These are phyloP conservation scores for Tenthredo scrophulariae DNA, from an alignment of 2,888 invertebrate genomes.

Conservation along the genomic window DNA sequence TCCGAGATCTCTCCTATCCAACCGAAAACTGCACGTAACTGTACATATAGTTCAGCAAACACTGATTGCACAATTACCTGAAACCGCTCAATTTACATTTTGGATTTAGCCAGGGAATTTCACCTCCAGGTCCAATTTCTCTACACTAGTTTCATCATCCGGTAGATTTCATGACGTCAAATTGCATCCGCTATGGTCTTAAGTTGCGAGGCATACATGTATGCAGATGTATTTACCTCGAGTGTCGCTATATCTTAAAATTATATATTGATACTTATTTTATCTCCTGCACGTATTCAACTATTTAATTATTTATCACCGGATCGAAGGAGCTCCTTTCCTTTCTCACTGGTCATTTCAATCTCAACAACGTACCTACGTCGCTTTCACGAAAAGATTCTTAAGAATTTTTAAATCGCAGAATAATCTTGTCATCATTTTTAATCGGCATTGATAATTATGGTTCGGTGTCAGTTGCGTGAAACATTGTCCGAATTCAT, in stretches of 20 bases:
- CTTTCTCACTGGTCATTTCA: background rate
- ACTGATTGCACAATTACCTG: slow-evolving; percentile 20
- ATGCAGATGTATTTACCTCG: background rate
- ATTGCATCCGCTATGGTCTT: background rate
- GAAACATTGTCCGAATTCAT: background rate
- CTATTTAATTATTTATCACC: background rate
- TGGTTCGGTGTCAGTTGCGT: background rate
- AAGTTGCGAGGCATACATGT: background rate
- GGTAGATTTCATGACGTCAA: slow-evolving; percentile 2
- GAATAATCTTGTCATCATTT: background rate
- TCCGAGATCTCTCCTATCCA: background rate
- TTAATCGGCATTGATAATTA: background rate
- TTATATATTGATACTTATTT: background rate
- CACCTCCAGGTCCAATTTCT: background rate
- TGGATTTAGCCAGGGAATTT: background rate
- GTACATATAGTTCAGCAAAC: background rate
- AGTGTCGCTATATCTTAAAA: background rate
- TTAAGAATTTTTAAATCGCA: background rate
- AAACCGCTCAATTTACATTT: slow-evolving; percentile 19
- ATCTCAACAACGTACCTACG: background rate
- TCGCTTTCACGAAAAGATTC: background rate
- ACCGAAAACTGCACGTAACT: background rate
- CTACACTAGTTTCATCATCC: background rate
- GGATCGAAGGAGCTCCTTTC: background rate
- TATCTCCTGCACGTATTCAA: background rate